phyloP scores from a whole-genome alignment of 1,140 invertebrate species.

The Bilobella aurantiaca region DNA sequence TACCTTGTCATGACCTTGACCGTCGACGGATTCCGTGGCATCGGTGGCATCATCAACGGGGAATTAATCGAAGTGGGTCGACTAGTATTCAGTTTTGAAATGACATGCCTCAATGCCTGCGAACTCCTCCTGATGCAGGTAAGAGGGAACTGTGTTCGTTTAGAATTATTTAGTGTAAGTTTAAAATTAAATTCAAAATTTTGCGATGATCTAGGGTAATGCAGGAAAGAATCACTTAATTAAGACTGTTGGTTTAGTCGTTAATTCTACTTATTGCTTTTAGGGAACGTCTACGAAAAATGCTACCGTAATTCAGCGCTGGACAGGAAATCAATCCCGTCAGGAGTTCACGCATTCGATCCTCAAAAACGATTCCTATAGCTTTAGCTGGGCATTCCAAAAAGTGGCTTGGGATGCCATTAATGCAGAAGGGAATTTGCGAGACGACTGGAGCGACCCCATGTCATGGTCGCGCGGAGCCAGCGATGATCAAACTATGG shows the following conservation, averaged over 20 bases:
- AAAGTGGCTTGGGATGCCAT: constrained; percentile 39
- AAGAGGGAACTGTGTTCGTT: no score
- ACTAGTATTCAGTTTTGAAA: constrained; percentile 46
- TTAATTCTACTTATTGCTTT: not conserved
- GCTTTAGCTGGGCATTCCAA: constrained; percentile 50
- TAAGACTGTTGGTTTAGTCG: not conserved
- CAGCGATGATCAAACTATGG: constrained; percentile 38
- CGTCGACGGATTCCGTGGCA: constrained; percentile 44
- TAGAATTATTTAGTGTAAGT: not conserved
- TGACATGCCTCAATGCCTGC: constrained; percentile 44
- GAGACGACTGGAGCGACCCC: constrained; percentile 12
- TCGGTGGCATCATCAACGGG: constrained; percentile 40
- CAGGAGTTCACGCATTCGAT: constrained; percentile 42
- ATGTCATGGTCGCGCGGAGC: not conserved
- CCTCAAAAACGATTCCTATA: constrained; percentile 42
- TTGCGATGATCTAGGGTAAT: not conserved
- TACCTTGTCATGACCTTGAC: constrained; percentile 45
- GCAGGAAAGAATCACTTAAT: no score
- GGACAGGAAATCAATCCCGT: constrained; percentile 40
- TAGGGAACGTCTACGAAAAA: constrained; percentile 40
- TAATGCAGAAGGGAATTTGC: constrained; percentile 9
- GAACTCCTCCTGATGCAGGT: constrained; percentile 49
- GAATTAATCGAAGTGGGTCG: constrained; percentile 41
- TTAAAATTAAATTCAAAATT: not conserved
- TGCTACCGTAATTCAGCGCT: constrained; percentile 41